Conservation (phyloP, 2,888 invertebrate species). For the Xiphydria camelus region DNA sequence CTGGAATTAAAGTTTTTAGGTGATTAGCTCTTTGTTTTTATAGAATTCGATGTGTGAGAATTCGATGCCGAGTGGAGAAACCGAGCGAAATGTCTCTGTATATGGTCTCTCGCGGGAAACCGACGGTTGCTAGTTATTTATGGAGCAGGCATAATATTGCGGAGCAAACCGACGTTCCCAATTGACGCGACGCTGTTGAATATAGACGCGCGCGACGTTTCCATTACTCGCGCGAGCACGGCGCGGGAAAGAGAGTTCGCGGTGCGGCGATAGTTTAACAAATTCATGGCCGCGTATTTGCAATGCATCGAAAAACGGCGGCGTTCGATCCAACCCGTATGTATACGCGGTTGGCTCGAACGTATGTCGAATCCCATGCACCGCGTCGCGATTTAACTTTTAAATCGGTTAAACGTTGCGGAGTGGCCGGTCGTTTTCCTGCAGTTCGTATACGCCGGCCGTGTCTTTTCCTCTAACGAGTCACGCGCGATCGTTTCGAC, state of each 20-base stretch:
- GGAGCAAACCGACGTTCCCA: background rate
- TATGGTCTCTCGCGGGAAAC: constrained; percentile 1
- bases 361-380: constrained; percentile 33
- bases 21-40: constrained; percentile 75
- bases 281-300: constrained; percentile 36
- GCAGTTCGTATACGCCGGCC: too few species aligned
- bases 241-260: too few species aligned
- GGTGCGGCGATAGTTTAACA: constrained; percentile 25
- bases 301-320: constrained; percentile 37
- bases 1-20: constrained; percentile 83
- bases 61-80: too few species aligned
- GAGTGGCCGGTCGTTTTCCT: too few species aligned
- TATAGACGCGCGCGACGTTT: background rate
- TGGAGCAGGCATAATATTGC: constrained; percentile 1
- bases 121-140: constrained; percentile 13
- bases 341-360: constrained; percentile 20
- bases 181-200: background rate
- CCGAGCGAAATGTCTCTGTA: too few species aligned
- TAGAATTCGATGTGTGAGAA: too few species aligned
- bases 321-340: constrained; percentile 26
- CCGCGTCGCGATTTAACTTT: constrained; percentile 33
- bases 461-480: too few species aligned
- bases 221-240: constrained; percentile 1
- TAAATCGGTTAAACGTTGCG: constrained; percentile 29
- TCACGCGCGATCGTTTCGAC: too few species aligned